These are phyloP conservation scores for Leucania comma DNA, from an alignment of 2,888 invertebrate species.

Conservation along the genomic window DNA sequence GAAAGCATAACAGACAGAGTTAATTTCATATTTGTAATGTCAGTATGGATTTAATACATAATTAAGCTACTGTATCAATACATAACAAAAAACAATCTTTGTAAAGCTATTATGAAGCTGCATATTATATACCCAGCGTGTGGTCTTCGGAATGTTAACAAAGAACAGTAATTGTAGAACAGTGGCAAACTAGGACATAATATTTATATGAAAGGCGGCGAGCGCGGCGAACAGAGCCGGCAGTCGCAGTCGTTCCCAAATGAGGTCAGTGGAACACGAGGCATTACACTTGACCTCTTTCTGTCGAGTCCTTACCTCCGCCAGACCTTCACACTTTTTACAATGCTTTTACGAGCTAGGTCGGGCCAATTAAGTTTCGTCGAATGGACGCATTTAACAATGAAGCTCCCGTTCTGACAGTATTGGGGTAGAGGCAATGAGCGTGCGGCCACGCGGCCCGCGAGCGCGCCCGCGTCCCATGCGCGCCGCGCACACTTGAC, in stretches of 20 bases:
- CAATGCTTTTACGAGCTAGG: slow-evolving; percentile 90
- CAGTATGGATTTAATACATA: not conserved
- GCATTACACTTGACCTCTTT: slow-evolving; percentile 91
- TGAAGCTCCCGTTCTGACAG: slow-evolving; percentile 78
- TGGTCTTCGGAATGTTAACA: slow-evolving; percentile 64
- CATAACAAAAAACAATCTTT: not conserved
- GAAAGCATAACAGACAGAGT: no score
- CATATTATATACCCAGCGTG: slow-evolving; percentile 30
- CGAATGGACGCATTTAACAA: slow-evolving; percentile 79
- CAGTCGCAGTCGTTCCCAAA: slow-evolving; percentile 80
- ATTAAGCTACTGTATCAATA: not conserved
- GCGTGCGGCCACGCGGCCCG: slow-evolving; percentile 66
- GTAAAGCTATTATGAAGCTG: not conserved
- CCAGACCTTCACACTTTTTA: slow-evolving; percentile 90
- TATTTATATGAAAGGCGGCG: slow-evolving; percentile 84
- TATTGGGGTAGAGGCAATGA: slow-evolving; percentile 73
- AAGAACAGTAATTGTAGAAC: slow-evolving; percentile 73
- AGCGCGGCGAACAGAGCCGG: slow-evolving; percentile 75
- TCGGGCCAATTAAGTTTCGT: slow-evolving; percentile 88
- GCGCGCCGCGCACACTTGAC: slow-evolving; percentile 82
- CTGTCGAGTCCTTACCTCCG: slow-evolving; percentile 89
- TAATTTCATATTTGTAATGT: no score
- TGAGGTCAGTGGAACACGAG: slow-evolving; percentile 90
- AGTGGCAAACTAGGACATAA: slow-evolving; percentile 82
- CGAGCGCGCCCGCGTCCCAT: slow-evolving; percentile 58